phyloP scores from a whole-genome alignment of 2,113 vertebrate genomes.

The human region DNA sequence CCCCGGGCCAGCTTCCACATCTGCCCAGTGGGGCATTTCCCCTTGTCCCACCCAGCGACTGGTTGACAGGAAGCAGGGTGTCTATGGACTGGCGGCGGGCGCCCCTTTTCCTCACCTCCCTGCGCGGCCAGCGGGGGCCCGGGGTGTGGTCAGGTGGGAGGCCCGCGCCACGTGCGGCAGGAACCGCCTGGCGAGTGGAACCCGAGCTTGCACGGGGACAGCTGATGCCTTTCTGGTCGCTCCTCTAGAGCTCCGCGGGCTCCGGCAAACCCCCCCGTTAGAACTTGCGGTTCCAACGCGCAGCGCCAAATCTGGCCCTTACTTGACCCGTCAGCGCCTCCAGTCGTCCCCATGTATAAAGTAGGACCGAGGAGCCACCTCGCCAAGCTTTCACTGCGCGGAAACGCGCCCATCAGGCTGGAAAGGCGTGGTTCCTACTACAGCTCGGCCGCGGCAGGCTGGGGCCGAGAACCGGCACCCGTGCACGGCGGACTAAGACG shows the following conservation, averaged over 20 bases:
- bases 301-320: no score
- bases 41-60: background rate
- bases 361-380: background rate
- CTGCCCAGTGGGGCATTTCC: background rate
- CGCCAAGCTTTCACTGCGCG: fast-evolving
- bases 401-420: background rate
- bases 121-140: background rate
- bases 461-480: fast-evolving
- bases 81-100: background rate
- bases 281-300: background rate
- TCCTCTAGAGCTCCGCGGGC: background rate
- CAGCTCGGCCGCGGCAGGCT: background rate
- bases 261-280: background rate
- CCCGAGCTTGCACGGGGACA: fast-evolving
- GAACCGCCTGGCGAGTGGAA: background rate
- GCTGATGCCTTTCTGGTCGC: background rate
- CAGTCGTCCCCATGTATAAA: background rate
- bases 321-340: background rate
- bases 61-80: background rate
- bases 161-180: background rate
- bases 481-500: fast-evolving
- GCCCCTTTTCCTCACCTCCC: background rate
- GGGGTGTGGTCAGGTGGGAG: background rate
- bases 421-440: background rate
- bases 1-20: background rate